These are phyloP conservation scores for Nesogale talazaci DNA, from an alignment of 2,113 vertebrate genomes.

Conservation along the genomic window DNA sequence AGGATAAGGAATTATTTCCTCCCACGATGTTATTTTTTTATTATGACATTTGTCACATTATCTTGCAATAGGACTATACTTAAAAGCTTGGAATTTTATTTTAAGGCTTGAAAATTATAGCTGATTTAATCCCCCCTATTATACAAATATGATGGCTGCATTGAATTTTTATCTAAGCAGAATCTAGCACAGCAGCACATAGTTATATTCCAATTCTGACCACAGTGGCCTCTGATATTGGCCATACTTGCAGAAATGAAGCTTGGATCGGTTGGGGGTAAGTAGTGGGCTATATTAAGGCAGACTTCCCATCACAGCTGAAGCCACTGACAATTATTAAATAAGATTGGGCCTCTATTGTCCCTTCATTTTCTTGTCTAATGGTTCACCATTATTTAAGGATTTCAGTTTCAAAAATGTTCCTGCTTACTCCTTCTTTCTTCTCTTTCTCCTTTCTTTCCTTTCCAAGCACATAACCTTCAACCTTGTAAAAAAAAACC, in stretches of 20 bases:
- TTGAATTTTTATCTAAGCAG: slow-evolving; percentile 22
- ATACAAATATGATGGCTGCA: slow-evolving; percentile 17
- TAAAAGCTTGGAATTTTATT: slow-evolving; percentile 71
- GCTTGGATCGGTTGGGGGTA: background rate
- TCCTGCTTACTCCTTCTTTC: background rate
- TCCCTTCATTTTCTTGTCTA: background rate
- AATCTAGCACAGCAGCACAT: background rate
- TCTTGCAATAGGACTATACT: slow-evolving; percentile 51
- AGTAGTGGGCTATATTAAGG: background rate
- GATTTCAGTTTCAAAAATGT: background rate
- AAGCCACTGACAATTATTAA: slow-evolving; percentile 27
- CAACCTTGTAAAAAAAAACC: background rate
- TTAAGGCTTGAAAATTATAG: slow-evolving; percentile 68
- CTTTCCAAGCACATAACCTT: background rate
- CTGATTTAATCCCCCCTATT: slow-evolving; percentile 41
- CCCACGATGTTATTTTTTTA: slow-evolving; percentile 69
- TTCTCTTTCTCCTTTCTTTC: background rate
- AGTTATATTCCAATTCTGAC: background rate
- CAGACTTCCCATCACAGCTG: background rate
- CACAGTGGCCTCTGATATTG: background rate
- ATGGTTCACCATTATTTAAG: background rate
- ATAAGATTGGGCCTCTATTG: background rate
- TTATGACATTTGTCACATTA: slow-evolving; percentile 65
- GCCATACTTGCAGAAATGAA: background rate
- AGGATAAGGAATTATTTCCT: slow-evolving; percentile 80